Conservation (phyloP, 2,797 vertebrate genomes). For the Chanos chanos region DNA sequence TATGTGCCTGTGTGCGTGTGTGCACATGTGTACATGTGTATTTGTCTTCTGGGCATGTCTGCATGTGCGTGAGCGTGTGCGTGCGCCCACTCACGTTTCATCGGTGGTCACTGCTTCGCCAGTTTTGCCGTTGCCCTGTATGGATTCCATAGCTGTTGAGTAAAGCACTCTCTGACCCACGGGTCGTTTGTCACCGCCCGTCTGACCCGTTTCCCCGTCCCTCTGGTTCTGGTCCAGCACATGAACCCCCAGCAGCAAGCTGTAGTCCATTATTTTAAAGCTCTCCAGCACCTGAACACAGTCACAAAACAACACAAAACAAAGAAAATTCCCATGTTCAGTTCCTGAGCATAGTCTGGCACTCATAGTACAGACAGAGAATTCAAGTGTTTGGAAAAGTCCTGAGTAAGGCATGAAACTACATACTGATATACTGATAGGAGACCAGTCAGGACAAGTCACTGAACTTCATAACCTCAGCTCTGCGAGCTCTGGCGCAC, state of each 20-base stretch:
- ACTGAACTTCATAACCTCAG: too few species aligned
- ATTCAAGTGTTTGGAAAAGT: too few species aligned
- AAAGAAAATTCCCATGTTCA: not conserved
- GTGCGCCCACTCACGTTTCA: constrained; percentile 87
- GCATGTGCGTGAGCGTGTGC: too few species aligned
- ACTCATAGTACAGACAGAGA: too few species aligned
- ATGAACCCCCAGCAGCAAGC: constrained; percentile 91
- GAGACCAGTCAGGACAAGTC: too few species aligned
- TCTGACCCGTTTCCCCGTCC: constrained; percentile 79
- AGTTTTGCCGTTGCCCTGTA: constrained; percentile 91
- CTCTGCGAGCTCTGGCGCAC: too few species aligned
- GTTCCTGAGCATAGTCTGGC: too few species aligned
- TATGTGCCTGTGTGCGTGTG: too few species aligned
- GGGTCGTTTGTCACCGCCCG: constrained; percentile 78
- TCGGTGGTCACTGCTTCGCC: constrained; percentile 81
- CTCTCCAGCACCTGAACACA: constrained; percentile 89
- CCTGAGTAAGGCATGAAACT: too few species aligned
- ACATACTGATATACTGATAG: too few species aligned
- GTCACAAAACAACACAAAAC: constrained; percentile 19
- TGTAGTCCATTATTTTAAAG: constrained; percentile 99
- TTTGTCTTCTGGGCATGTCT: too few species aligned
- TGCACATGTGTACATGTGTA: too few species aligned
- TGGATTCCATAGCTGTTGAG: constrained; percentile 97
- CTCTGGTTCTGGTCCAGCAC: constrained; percentile 79
- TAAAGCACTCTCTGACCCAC: constrained; percentile 91